phyloP scores from a whole-genome alignment of 2,888 invertebrate species.

The Scelioninae gen. 2 region DNA sequence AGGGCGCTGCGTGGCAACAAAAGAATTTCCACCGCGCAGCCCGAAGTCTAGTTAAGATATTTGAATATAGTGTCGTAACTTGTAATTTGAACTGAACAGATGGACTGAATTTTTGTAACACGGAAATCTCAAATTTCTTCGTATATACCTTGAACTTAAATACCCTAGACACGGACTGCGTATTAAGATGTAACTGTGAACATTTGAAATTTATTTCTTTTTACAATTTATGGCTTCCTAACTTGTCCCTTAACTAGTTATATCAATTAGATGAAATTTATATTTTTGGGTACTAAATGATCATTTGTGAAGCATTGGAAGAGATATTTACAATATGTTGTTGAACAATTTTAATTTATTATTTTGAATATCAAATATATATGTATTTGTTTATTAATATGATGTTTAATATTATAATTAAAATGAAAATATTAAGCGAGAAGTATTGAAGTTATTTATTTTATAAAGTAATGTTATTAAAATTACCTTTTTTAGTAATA shows the following conservation, averaged over 20 bases:
- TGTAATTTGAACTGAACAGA: slow-evolving; percentile 55
- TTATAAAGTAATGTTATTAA: too few species aligned
- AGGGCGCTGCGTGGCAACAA: slow-evolving; percentile 5
- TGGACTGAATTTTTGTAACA: slow-evolving; percentile 53
- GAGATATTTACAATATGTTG: too few species aligned
- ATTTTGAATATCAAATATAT: too few species aligned
- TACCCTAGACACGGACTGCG: slow-evolving; percentile 27
- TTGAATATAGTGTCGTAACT: slow-evolving; percentile 51
- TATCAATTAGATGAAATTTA: slow-evolving; percentile 8
- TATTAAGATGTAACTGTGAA: slow-evolving; percentile 38
- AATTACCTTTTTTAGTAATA: too few species aligned
- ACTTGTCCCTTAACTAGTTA: slow-evolving; percentile 7
- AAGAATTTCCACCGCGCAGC: slow-evolving; percentile 21
- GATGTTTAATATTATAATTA: too few species aligned
- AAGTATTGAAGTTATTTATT: too few species aligned
- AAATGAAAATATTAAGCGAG: too few species aligned
- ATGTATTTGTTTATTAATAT: too few species aligned
- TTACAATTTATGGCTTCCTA: slow-evolving; percentile 34
- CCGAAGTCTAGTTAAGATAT: slow-evolving; percentile 41
- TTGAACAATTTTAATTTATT: too few species aligned
- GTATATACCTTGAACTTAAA: slow-evolving; percentile 37
- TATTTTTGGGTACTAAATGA: not conserved
- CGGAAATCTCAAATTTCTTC: slow-evolving; percentile 56
- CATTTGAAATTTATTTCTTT: slow-evolving; percentile 18
- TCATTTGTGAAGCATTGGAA: not conserved